These are phyloP conservation scores for Caenorhabditis briggsae DNA, from an alignment of 1,140 invertebrate genomes.

Conservation along the genomic window DNA sequence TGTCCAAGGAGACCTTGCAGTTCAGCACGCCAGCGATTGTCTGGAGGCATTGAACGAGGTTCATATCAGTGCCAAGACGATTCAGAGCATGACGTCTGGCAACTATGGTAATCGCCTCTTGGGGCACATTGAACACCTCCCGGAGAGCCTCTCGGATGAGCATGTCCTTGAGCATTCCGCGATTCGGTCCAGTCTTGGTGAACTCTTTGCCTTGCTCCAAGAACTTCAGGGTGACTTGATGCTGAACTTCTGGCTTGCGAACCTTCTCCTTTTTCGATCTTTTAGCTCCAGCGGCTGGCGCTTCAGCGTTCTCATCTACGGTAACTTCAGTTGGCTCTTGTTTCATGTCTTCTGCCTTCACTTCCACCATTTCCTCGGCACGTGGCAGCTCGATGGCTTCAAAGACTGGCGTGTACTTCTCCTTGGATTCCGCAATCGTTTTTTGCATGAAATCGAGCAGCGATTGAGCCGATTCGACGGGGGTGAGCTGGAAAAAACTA, in stretches of 20 bases:
- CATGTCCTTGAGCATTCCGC: background rate
- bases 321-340: background rate
- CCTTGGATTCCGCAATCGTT: background rate
- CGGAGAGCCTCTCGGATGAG: slow-evolving; percentile 29
- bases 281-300: background rate
- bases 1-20: background rate
- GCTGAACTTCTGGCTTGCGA: background rate
- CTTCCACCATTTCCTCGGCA: background rate
- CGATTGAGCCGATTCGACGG: slow-evolving; percentile 45
- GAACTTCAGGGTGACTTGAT: background rate
- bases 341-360: background rate
- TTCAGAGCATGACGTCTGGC: background rate
- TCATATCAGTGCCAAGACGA: slow-evolving; percentile 32
- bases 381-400: slow-evolving; percentile 6
- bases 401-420: slow-evolving; percentile 20
- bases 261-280: background rate
- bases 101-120: background rate
- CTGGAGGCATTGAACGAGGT: background rate
- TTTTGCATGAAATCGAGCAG: slow-evolving; percentile 35
- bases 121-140: background rate
- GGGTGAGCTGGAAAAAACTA: slow-evolving; percentile 12
- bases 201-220: slow-evolving; percentile 16
- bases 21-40: slow-evolving; percentile 6
- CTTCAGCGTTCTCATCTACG: background rate
- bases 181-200: background rate